These are phyloP conservation scores for Leiothrix lutea DNA, from an alignment of 2,113 vertebrate genomes.

Conservation along the genomic window DNA sequence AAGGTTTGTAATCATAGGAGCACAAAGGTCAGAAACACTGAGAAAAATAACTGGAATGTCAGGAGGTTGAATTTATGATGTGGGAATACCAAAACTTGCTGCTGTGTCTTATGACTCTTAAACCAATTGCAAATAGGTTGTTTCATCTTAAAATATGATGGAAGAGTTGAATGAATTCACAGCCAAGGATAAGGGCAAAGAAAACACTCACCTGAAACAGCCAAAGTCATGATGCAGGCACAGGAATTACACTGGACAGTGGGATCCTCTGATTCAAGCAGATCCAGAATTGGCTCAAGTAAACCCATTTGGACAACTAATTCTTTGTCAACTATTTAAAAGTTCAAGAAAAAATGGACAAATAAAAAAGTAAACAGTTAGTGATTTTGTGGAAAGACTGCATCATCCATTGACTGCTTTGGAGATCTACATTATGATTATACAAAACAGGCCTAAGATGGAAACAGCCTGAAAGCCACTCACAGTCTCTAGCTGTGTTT, in stretches of 20 bases:
- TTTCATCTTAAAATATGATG: neutral
- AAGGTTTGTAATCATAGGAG: neutral
- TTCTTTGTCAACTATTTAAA: constrained; percentile 66
- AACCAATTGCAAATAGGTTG: neutral
- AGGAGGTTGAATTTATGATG: neutral
- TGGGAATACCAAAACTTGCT: neutral
- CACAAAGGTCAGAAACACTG: neutral
- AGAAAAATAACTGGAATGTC: neutral
- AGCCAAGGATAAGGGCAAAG: neutral
- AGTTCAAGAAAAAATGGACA: neutral
- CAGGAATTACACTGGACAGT: constrained; percentile 79
- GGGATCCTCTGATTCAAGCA: constrained; percentile 77
- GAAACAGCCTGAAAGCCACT: neutral
- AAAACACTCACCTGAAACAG: constrained; percentile 73
- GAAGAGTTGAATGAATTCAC: neutral
- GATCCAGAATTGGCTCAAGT: constrained; percentile 79
- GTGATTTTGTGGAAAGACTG: neutral
- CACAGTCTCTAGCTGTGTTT: neutral
- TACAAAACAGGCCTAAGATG: neutral
- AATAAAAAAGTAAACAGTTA: neutral
- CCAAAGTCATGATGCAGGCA: constrained; percentile 76
- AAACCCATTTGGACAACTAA: constrained; percentile 78
- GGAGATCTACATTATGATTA: neutral
- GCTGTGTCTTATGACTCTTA: neutral
- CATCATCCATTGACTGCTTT: neutral